Evolutionary conservation across 2,888 invertebrate species (phyloP).

Genomic region (Acrocyrtus sp.): DNA sequence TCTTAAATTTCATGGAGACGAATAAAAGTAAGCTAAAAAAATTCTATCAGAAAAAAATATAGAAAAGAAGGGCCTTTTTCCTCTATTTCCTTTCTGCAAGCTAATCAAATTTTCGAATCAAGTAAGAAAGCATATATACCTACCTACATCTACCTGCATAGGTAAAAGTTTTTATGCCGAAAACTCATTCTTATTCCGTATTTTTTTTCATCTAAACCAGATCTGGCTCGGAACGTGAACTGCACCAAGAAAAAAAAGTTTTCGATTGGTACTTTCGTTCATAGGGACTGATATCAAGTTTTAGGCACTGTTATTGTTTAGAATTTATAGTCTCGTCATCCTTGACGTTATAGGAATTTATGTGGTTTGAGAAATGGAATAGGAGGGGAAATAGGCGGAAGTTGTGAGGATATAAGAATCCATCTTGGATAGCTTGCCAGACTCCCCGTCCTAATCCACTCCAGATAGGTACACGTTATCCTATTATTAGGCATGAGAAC

Average conservation of each 20-base stretch:
- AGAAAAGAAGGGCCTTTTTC: neutral
- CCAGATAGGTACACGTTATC: neutral
- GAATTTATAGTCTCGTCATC: slow-evolving; percentile 16
- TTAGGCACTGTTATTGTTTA: slow-evolving; percentile 11
- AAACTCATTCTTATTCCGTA: no score
- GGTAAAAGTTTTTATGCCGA: neutral
- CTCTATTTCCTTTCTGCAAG: slow-evolving; percentile 2
- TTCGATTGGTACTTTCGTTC: no score
- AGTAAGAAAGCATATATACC: no score
- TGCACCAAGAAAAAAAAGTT: no score
- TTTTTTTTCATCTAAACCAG: no score
- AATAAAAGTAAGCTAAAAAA: neutral
- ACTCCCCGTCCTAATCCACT: no score
- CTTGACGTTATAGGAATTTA: slow-evolving; percentile 15
- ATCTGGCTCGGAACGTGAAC: no score
- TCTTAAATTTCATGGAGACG: no score
- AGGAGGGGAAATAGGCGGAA: neutral
- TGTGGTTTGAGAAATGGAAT: slow-evolving; percentile 14
- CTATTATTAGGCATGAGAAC: neutral
- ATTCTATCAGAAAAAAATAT: neutral
- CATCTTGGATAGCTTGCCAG: no score
- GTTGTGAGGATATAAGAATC: no score
- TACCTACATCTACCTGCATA: neutral
- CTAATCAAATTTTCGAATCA: slow-evolving; percentile 8
- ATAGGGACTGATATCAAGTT: no score